A percentile compares a stretch with the other conserved stretches of the same genome.
Conservation (phyloP, 1,140 invertebrate species). For the Mercenaria mercenaria region DNA sequence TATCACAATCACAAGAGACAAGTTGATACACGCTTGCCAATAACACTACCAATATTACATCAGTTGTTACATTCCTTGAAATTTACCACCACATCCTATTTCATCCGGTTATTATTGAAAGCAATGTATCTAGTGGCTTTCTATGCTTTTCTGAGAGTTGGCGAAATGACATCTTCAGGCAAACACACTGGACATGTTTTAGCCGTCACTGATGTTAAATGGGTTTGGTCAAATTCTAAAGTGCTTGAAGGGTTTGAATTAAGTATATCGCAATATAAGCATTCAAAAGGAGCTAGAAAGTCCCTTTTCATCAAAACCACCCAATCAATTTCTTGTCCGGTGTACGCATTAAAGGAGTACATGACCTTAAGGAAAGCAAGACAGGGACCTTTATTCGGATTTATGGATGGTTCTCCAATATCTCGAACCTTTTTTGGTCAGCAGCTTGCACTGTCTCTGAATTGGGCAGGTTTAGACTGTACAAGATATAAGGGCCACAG, state of each 20-base stretch:
- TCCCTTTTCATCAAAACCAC: background rate
- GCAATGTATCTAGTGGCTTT: constrained; percentile 38
- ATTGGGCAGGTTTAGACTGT: background rate
- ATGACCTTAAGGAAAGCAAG: background rate
- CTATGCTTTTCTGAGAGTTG: constrained; percentile 34
- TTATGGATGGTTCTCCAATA: background rate
- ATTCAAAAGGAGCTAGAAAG: background rate
- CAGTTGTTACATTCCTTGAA: constrained; percentile 14
- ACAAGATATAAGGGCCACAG: background rate
- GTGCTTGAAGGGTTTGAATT: background rate
- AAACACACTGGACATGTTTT: background rate
- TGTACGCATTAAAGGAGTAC: background rate
- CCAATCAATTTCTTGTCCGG: background rate
- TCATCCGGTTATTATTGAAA: background rate
- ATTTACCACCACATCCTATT: background rate
- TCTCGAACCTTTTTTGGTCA: background rate
- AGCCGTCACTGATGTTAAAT: background rate
- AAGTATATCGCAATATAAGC: background rate
- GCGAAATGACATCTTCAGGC: background rate
- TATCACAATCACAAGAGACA: background rate
- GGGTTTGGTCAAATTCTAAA: background rate
- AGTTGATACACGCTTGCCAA: background rate
- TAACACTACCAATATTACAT: background rate
- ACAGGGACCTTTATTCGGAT: background rate
- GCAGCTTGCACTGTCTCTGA: background rate